Base-by-base conservation (phyloP, 1,140 invertebrate genomes). In the Pseudomyrmex flavicornis region DNA sequence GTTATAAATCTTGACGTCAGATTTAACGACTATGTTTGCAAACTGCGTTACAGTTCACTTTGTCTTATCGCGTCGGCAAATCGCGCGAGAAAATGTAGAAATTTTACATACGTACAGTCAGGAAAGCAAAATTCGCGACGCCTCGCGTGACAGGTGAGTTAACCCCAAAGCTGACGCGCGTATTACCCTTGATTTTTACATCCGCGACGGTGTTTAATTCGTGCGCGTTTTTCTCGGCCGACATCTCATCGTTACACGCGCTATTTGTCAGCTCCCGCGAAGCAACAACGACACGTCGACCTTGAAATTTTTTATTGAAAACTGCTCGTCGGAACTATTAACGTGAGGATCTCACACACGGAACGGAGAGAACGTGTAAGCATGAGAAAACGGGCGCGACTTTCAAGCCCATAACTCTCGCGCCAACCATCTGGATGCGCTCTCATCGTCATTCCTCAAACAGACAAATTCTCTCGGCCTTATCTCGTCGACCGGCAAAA, bases 261-360 rank as follows among this genome's bases (percentile, higher is more conserved):
- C 50, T 46, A 69, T 20, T 48, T 35, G 4, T 69, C 62, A 12
- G 35, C 22, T 26, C 26, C 26, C 52, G 26, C 15, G 1, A 22
- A 48, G 56, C 22, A 8, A 65, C 15, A 7, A 44, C 20, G 35
- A 15, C 52, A 13, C 15, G 35, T n/a, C 65, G 63, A 20, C 44
- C 20, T 66, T 72, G 66, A 54, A 80, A 80, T 72, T 44, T 20
- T 80, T 80, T 80, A 80, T 80, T 80, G 46, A 80, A 80, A 80
- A 70, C 70, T 69, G 20, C 48, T 72, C 76, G 72, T 80, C 66
- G 46, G 0, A 44, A 35, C 35, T 44, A 20, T 48, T 22, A 35
- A 56, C 44, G 13, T 46, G 74, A 48, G 13, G 13, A 54, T 48
- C 73, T 65, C 22, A 22, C 12, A 44, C 44, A 22, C 13, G 26